Percentiles rank a stretch among this genome's conserved stretches.
These are phyloP conservation scores for Amitus sp. DNA, from an alignment of 2,888 invertebrate species.

Conservation along the genomic window DNA sequence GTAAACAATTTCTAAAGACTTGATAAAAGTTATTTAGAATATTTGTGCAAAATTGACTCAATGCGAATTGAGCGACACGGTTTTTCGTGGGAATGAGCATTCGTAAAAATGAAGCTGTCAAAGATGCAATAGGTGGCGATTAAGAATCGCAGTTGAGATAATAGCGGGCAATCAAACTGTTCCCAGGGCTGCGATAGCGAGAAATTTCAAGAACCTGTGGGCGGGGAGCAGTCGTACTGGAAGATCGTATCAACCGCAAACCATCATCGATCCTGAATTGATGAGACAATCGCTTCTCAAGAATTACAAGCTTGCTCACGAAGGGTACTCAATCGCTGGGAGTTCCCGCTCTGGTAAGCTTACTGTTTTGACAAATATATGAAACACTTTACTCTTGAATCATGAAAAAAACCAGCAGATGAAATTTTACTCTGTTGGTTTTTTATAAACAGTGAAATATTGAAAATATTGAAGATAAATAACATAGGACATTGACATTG, in stretches of 20 bases:
- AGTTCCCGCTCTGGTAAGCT: conserved; percentile 58
- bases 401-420: too few species aligned
- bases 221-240: conserved; percentile 76
- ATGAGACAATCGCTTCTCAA: conserved; percentile 78
- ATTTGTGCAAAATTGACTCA: too few species aligned
- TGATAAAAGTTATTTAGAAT: too few species aligned
- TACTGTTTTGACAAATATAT: too few species aligned
- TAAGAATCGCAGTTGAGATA: conserved; percentile 17
- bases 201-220: conserved; percentile 77
- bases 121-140: neutral
- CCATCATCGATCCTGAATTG: conserved; percentile 79
- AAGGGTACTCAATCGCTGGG: conserved; percentile 65
- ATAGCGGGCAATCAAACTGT: conserved; percentile 37
- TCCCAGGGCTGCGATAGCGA: conserved; percentile 79
- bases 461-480: too few species aligned
- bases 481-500: too few species aligned
- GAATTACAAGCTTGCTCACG: conserved; percentile 71
- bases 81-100: too few species aligned
- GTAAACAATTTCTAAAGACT: too few species aligned
- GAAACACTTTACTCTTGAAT: too few species aligned
- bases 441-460: too few species aligned
- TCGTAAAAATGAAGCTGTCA: neutral
- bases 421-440: too few species aligned
- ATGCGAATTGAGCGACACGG: too few species aligned
- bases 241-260: conserved; percentile 69